Conservation (phyloP, 23 tunicate species). For the Halocynthia roretzi region DNA sequence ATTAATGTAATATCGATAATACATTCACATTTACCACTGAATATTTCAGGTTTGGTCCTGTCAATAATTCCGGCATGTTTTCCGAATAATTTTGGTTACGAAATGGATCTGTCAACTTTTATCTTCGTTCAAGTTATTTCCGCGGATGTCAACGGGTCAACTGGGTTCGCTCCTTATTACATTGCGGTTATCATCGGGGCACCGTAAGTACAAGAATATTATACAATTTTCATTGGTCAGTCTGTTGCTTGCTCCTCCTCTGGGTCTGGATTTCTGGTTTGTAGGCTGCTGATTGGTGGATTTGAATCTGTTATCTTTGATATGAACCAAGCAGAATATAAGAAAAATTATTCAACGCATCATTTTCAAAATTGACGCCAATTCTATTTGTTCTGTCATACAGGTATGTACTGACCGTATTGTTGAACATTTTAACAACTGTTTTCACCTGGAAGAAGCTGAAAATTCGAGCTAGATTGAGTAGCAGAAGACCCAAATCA, state of each 20-base stretch:
- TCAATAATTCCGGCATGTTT: constrained; percentile 65
- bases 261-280: constrained; percentile 15
- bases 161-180: constrained; percentile 10
- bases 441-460: constrained; percentile 33
- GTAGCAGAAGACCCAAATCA: constrained; percentile 11
- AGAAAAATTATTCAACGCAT: background rate
- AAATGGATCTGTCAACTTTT: constrained; percentile 64
- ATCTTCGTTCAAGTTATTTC: constrained; percentile 32
- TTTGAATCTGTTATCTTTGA: too few relatives aligned
- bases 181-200: constrained; percentile 19
- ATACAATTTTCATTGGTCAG: constrained; percentile 28
- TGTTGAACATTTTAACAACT: constrained; percentile 41
- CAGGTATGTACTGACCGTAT: constrained; percentile 41
- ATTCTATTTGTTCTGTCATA: background rate
- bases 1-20: too few relatives aligned
- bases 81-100: constrained; percentile 36
- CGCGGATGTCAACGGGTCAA: background rate
- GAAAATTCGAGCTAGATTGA: constrained; percentile 29
- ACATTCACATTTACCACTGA: too few relatives aligned
- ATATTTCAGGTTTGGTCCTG: constrained; percentile 46
- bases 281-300: background rate
- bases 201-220: constrained; percentile 7
- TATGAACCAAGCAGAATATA: too few relatives aligned
- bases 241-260: constrained; percentile 47
- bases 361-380: background rate